A percentile compares a stretch with the other conserved stretches of the same genome.
These are phyloP conservation scores for Nephila pilipes DNA, from an alignment of 1,140 invertebrate genomes.

Conservation along the genomic window DNA sequence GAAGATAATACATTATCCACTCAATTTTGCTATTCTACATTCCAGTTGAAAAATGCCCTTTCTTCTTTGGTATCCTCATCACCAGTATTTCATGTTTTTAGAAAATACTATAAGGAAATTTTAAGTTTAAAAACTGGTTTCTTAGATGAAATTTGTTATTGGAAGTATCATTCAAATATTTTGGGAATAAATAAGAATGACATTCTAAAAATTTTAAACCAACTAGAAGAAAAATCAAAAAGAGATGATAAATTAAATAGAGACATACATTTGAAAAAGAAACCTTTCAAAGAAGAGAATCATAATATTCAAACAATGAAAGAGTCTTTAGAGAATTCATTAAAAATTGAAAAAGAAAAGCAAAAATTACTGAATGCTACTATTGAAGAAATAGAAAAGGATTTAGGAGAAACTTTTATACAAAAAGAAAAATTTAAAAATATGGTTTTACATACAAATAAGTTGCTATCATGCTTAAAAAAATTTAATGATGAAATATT, in stretches of 20 bases:
- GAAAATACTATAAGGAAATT: background rate
- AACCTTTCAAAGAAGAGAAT: background rate
- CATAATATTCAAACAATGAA: background rate
- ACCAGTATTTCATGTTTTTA: background rate
- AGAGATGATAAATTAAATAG: too few species aligned
- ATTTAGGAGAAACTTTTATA: constrained; percentile 29
- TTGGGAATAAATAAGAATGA: background rate
- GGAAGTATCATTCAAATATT: background rate
- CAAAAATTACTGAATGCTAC: constrained; percentile 13
- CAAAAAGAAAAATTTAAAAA: constrained; percentile 31
- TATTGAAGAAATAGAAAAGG: constrained; percentile 40
- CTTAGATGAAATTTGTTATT: background rate
- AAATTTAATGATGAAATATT: background rate
- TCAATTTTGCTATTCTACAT: background rate
- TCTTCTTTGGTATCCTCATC: background rate
- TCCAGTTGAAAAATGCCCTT: background rate
- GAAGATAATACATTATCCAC: background rate
- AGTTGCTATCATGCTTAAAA: background rate
- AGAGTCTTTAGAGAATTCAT: background rate
- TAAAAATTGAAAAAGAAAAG: constrained; percentile 38
- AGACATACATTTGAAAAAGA: background rate
- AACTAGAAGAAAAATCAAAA: background rate
- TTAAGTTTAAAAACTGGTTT: background rate
- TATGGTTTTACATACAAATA: background rate
- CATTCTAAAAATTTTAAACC: background rate